phyloP scores from a whole-genome alignment of 2,113 vertebrate genomes.

The Amphilophus citrinellus region DNA sequence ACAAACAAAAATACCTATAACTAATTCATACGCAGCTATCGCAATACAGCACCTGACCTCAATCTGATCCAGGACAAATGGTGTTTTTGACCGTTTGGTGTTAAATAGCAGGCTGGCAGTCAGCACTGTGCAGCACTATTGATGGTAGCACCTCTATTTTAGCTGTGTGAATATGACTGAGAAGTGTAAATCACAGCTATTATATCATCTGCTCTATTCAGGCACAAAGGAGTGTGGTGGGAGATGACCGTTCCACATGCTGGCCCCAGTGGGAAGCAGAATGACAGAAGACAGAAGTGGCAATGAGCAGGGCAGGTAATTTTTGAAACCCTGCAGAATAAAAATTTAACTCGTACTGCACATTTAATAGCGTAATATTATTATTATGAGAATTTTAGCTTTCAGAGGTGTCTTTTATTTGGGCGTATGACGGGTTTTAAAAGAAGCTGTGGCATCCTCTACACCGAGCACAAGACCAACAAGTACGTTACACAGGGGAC shows the following conservation, averaged over 20 bases:
- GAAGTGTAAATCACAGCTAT: slow-evolving; percentile 65
- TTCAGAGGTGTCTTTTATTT: background rate
- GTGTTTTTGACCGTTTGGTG: slow-evolving; percentile 52
- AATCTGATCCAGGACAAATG: slow-evolving; percentile 29
- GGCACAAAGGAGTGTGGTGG: slow-evolving; percentile 41
- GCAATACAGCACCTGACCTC: slow-evolving; percentile 49
- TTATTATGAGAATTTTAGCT: background rate
- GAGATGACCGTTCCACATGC: slow-evolving; percentile 57
- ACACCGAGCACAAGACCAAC: background rate
- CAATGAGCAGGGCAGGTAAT: slow-evolving; percentile 25
- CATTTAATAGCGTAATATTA: background rate
- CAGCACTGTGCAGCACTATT: slow-evolving; percentile 17
- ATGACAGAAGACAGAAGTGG: slow-evolving; percentile 31
- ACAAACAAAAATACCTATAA: slow-evolving; percentile 58
- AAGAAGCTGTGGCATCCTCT: background rate
- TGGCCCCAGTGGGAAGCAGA: slow-evolving; percentile 36
- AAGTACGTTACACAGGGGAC: background rate
- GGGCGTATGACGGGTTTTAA: background rate
- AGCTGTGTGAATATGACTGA: slow-evolving; percentile 55
- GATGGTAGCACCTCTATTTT: slow-evolving; percentile 59
- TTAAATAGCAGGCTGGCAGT: slow-evolving; percentile 54
- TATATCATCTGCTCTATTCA: slow-evolving; percentile 56
- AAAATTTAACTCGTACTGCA: background rate
- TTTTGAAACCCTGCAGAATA: slow-evolving; percentile 21
- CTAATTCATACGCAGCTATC: slow-evolving; percentile 45